Base-by-base conservation (phyloP, 2,113 vertebrate species). In the Toxostoma redivivum region DNA sequence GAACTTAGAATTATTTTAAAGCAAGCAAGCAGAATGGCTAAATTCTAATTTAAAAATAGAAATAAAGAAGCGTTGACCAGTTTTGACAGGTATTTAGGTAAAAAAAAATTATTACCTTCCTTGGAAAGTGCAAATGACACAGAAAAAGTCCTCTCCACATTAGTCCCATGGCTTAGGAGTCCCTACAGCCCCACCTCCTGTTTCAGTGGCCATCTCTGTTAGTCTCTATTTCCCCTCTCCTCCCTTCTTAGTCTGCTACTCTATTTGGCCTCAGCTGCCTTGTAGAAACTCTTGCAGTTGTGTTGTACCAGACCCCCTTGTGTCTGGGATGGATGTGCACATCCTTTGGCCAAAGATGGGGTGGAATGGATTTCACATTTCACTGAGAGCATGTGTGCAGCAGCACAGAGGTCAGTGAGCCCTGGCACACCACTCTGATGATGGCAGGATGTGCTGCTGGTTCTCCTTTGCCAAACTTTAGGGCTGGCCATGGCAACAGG, bases 391-490 rank as follows among this genome's bases (percentile, higher is more conserved):
- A 7, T 4, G 13, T n/a, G 19, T 82, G 82, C 38, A 31, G 64
- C 28, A 30, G 69, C 31, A 12, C 58, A 81, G 79, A 88, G 83
- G 74, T 81, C 70, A 24, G 25, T 27, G 80, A 78, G 65, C 40
- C 65, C 47, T 4, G 1, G 28, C n/a, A 38, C 40, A 28, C 0
- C 4, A n/a, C 17, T 1, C 20, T 33, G 35, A n/a, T 48, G 31
- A 14, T n/a, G 50, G 27, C 4, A 66, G 24, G 12, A 56, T 5
- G 6, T 35, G 40, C 73, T 62, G 8, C 33, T 45, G 33, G 14
- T 9, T 79, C 23, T 82, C 10, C 25, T 23, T 56, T 54, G 25
- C 22, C 30, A 64, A 25, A 71, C 9, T 30, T 67, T 9, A 70
- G 31, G 35, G 27, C 27, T 51, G 40, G 27, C 12, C 10, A 30